Evolutionary conservation across 2,797 vertebrate species (phyloP), one percentile per base, ranked within the genome.

Genomic region (Megalops cyprinoides): DNA sequence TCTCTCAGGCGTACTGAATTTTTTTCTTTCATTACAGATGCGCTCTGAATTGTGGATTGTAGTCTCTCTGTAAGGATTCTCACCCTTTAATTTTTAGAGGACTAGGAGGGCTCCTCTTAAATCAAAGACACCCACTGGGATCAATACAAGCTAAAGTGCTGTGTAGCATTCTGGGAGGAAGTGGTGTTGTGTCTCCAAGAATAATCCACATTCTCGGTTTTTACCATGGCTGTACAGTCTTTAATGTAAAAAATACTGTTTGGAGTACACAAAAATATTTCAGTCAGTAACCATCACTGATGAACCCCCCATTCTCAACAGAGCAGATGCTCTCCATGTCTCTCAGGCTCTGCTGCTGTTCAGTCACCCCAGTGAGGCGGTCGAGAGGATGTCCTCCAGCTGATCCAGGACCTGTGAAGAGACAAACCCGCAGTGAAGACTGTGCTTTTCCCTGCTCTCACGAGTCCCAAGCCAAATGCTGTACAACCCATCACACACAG

Each of bases 331-430:
- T 39, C 31, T n/a, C 56, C 75, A n/a, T 31, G 1, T 34, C 76
- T 7, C 53, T 15, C 76, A 1, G 0, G 20, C 78, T 82, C 89
- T 80, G 83, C 20, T 77, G 31, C 55, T 25, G 0, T 18, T 49
- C 6, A 49, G 55, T 34, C 14, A 77, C 8, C 85, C 84, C 84
- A 89, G 58, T 5, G 79, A 87, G 49, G 88, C 74, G 78, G 60
- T 87, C 84, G 89, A 88, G 62, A 90, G 81, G 20, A 92, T 86
- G 20, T 90, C 90, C 79, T 90, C 87, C n/a, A 96, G 87, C 84
- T 92, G 89, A n/a, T 85, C 77, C 51, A 94, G 49, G 46, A 95
- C 93, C 95, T 96, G 91, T 76, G 2, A 49, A 84, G 8, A 71
- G 73, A n/a, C n/a, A n/a, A n/a, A n/a, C n/a, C n/a, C n/a, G n/a